Evolutionary conservation across 2,888 invertebrate genomes (phyloP).

Genomic region (Melieria crassipennis): DNA sequence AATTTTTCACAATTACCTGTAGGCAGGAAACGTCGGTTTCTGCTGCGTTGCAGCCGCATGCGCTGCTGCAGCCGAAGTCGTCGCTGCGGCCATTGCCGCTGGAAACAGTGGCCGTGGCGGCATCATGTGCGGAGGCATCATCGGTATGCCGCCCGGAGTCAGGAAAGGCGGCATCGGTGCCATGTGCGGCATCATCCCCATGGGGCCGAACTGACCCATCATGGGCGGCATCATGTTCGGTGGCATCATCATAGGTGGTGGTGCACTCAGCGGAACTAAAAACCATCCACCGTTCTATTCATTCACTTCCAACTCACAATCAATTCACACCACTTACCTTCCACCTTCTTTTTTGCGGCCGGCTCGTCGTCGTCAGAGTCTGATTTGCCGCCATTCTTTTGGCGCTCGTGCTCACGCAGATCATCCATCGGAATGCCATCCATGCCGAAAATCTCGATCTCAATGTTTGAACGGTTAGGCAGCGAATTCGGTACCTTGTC

Average conservation of each 20-base stretch:
- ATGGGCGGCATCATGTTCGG: conserved; percentile 70
- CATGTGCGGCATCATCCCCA: conserved; percentile 71
- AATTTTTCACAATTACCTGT: conserved; percentile 68
- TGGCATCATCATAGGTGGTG: conserved; percentile 72
- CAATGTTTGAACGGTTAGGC: conserved; percentile 96
- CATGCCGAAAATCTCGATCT: conserved; percentile 99
- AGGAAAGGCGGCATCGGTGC: conserved; percentile 80
- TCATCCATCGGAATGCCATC: conserved; percentile 98
- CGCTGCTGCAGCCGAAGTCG: conserved; percentile 72
- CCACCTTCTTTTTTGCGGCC: conserved; percentile 74
- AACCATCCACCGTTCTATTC: background rate
- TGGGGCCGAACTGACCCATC: conserved; percentile 71
- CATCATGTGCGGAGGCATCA: conserved; percentile 69
- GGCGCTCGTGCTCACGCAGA: conserved; percentile 91
- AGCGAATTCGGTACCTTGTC: conserved; percentile 99
- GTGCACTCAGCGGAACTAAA: conserved; percentile 58
- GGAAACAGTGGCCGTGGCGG: conserved; percentile 84
- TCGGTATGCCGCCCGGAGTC: conserved; percentile 71
- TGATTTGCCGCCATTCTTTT: conserved; percentile 79
- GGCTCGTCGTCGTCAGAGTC: conserved; percentile 89
- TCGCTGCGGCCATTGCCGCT: conserved; percentile 75
- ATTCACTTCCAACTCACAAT: background rate
- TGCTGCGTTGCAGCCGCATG: conserved; percentile 66
- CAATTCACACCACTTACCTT: conserved; percentile 49
- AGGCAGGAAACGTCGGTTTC: conserved; percentile 84